A percentile compares a stretch with the other conserved stretches of the same genome.
Evolutionary conservation across 1,140 invertebrate species (phyloP).

Genomic region (Drosophila mojavensis): DNA sequence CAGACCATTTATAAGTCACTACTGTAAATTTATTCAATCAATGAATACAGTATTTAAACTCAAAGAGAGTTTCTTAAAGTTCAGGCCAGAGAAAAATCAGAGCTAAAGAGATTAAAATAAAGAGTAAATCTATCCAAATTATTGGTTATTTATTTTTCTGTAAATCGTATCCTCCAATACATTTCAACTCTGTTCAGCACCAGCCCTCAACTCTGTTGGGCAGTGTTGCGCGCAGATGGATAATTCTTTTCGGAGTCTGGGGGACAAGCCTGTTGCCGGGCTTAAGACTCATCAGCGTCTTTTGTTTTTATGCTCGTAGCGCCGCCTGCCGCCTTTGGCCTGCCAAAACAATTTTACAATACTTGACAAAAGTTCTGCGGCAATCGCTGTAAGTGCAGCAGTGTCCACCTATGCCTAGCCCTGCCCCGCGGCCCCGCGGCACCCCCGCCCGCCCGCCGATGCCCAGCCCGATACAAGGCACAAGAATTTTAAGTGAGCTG

Average conservation of each 20-base stretch:
- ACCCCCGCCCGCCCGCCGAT: background rate
- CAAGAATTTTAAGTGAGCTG: conserved; percentile 82
- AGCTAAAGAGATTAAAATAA: too few relatives aligned
- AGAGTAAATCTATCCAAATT: too few relatives aligned
- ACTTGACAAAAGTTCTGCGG: conserved; percentile 74
- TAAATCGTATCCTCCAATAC: background rate
- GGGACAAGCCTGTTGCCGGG: conserved; percentile 7
- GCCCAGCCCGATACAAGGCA: conserved; percentile 52
- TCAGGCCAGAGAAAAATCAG: too few relatives aligned
- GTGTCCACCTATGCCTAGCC: background rate
- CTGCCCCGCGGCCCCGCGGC: background rate
- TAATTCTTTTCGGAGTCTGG: conserved; percentile 34
- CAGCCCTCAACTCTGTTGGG: background rate
- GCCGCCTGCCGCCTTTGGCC: conserved; percentile 36
- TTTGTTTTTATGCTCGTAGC: conserved; percentile 73
- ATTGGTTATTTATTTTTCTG: too few relatives aligned
- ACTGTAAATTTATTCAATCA: too few relatives aligned
- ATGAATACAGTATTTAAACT: too few relatives aligned
- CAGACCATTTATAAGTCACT: too few relatives aligned
- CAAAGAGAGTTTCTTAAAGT: too few relatives aligned
- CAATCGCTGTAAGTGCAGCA: conserved; percentile 51
- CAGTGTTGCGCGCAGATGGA: conserved; percentile 39
- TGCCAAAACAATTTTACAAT: conserved; percentile 76
- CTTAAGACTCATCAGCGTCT: conserved; percentile 61
- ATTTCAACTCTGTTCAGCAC: too few relatives aligned